phyloP scores from a whole-genome alignment of 2,797 vertebrate species.

The Hipposideros larvatus region DNA sequence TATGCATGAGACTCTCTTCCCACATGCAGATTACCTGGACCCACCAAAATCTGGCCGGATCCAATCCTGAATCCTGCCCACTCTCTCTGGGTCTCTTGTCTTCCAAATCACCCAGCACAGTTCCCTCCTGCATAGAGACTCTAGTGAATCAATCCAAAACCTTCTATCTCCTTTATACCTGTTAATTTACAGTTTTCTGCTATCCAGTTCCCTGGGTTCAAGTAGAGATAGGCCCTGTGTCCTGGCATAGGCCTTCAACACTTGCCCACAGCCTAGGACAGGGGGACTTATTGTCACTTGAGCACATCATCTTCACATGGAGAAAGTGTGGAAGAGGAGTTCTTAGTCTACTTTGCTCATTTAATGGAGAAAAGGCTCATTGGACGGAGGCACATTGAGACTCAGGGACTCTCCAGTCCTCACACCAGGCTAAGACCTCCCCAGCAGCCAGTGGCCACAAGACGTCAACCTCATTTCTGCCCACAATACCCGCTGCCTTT shows the following conservation, averaged over 20 bases:
- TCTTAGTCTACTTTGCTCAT: neutral
- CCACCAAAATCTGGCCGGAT: neutral
- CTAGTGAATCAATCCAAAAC: neutral
- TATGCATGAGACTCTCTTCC: neutral
- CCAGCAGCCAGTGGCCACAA: neutral
- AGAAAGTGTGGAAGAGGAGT: neutral
- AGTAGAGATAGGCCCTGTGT: neutral
- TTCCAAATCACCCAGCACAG: neutral
- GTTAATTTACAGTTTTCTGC: neutral
- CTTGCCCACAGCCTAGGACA: neutral
- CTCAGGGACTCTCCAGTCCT: neutral
- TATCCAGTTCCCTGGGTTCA: neutral
- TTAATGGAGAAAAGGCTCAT: neutral
- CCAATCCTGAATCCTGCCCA: neutral
- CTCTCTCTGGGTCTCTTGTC: neutral
- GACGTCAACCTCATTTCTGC: neutral
- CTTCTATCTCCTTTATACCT: neutral
- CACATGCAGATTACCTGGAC: neutral
- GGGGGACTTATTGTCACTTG: neutral
- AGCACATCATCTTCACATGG: neutral
- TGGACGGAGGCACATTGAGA: neutral
- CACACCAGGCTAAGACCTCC: neutral
- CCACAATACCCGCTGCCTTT: accelerated
- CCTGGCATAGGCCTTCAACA: no score
- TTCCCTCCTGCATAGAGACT: neutral